phyloP scores from a whole-genome alignment of 1,140 invertebrate genomes.

The Brachionus paranguensis region DNA sequence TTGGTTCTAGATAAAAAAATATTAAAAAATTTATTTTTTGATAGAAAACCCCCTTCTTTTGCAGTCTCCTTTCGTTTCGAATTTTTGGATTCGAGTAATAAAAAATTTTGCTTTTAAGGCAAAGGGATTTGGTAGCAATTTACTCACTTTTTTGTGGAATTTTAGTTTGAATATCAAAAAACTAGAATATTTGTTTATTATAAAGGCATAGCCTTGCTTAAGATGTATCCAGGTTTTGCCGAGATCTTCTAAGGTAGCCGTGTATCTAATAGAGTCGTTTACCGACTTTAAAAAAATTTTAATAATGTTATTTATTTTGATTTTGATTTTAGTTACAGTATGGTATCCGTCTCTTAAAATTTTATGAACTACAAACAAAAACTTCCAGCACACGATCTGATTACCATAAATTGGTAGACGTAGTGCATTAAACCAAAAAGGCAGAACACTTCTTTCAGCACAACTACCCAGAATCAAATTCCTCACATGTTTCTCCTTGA shows the following conservation, averaged over 20 bases:
- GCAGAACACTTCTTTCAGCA: slow-evolving; percentile 76
- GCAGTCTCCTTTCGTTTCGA: too few relatives aligned
- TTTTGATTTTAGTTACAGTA: slow-evolving; percentile 58
- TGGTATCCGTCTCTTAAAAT: slow-evolving; percentile 86
- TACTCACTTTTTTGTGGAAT: slow-evolving; percentile 37
- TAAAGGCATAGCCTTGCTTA: slow-evolving; percentile 23
- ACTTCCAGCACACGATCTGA: slow-evolving; percentile 94
- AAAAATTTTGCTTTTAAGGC: neutral
- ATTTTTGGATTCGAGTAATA: neutral
- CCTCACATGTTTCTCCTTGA: slow-evolving; percentile 93
- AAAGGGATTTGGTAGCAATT: neutral
- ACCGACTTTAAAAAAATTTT: neutral
- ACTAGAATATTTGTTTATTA: slow-evolving; percentile 14
- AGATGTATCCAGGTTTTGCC: slow-evolving; percentile 19
- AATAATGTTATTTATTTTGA: neutral
- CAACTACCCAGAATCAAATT: slow-evolving; percentile 90
- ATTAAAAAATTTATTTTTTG: neutral
- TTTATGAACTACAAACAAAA: slow-evolving; percentile 93
- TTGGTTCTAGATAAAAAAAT: neutral
- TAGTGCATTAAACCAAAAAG: slow-evolving; percentile 74
- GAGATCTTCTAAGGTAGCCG: neutral
- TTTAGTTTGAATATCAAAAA: slow-evolving; percentile 27
- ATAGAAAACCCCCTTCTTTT: neutral
- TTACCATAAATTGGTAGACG: slow-evolving; percentile 80
- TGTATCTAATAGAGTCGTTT: slow-evolving; percentile 2